These are phyloP conservation scores for Ephialtes manifestator DNA, from an alignment of 2,888 invertebrate species.

Conservation along the genomic window DNA sequence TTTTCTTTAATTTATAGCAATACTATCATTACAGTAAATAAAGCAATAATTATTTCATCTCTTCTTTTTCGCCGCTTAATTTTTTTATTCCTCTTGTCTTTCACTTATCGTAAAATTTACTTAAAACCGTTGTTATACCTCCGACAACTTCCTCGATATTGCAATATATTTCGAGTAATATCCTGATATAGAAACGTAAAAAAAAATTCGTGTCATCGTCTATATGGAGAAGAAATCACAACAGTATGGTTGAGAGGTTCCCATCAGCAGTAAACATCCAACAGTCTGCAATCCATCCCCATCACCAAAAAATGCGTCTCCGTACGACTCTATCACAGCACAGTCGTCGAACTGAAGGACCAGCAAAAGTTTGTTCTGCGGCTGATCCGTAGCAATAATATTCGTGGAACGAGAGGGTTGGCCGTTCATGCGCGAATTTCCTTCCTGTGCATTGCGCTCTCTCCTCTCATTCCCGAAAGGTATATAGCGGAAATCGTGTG, in stretches of 20 bases:
- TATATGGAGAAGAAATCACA: neutral
- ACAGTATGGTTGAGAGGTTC: neutral
- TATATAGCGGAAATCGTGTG: conserved; percentile 35
- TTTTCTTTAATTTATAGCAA: neutral
- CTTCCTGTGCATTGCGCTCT: conserved; percentile 29
- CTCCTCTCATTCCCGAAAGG: neutral
- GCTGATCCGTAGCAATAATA: conserved; percentile 49
- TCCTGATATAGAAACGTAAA: neutral
- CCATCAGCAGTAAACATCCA: neutral
- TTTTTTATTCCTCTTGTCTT: too few relatives aligned
- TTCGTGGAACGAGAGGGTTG: conserved; percentile 37
- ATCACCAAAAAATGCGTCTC: conserved; percentile 8
- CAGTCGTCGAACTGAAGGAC: conserved; percentile 2
- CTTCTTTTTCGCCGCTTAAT: neutral
- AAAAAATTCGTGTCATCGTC: neutral
- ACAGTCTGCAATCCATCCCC: neutral
- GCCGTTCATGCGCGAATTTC: conserved; percentile 56
- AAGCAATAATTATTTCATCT: neutral
- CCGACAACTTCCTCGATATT: neutral
- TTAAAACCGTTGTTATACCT: neutral
- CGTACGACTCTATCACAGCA: conserved; percentile 9
- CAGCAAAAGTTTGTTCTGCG: conserved; percentile 20
- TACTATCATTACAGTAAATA: too few relatives aligned
- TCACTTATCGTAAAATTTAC: too few relatives aligned
- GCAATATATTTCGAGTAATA: neutral